Base-by-base conservation (phyloP, 2,113 vertebrate genomes). In the Lepus europaeus region DNA sequence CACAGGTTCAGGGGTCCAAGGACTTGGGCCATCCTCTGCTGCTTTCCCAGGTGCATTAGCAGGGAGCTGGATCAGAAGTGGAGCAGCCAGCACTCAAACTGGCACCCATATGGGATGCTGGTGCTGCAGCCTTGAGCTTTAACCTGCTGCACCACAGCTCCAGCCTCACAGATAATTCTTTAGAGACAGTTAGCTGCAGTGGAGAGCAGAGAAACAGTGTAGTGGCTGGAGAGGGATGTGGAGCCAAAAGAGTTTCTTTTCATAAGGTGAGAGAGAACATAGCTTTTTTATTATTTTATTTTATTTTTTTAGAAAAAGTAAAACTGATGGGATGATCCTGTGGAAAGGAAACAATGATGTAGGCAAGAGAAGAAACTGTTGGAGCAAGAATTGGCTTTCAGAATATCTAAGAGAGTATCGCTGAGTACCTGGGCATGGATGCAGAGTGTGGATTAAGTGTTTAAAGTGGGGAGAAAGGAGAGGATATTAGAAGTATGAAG, bases 181-280 rank as follows among this genome's bases (percentile, higher is more conserved):
- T 33, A 86, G 51, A 76, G 10, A 36, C 53, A 5, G 29, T 74
- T 89, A 74, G 61, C 36, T 90, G 49, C 90, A 74, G 86, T 81
- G 74, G 63, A 95, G 10, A 87, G 25, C 36, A 86, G 49, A 95
- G 25, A 95, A 86, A 69, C 10, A 23, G 29, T 90, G 31, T 68
- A 76, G 45, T 63, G 77, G 27, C 31, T 64, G 72, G 12, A 79
- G 85, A 22, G n/a, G n/a, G 19, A 59, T 70, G 29, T n/a, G 22
- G 63, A 82, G 39, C 70, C 63, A 45, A 82, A 20, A 76, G 69
- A 82, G 70, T 56, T 74, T 68, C 8, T 80, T 61, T 69, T 77
- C 64, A 74, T 49, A 87, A 82, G 9, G 7, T 87, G 16, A 87
- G 63, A 63, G 45, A 45, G 31, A 90, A 31, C 31, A 53, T 1